Percentiles rank a stretch among this genome's conserved stretches.
These are phyloP conservation scores for Anhinga rufa DNA, from an alignment of 2,113 vertebrate genomes.

Conservation along the genomic window DNA sequence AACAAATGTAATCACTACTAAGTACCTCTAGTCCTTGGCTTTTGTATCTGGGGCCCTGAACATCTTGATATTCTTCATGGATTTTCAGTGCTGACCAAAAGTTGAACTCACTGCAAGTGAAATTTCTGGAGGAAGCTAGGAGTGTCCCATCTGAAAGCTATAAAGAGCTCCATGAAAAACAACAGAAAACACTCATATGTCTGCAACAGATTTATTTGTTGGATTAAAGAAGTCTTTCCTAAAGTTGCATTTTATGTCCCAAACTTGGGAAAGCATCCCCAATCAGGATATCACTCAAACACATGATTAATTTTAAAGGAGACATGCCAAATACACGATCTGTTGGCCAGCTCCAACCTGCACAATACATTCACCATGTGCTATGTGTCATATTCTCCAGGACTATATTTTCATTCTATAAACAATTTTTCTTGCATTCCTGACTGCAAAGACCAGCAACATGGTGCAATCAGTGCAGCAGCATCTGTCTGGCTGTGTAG, in stretches of 20 bases:
- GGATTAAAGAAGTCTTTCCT: background rate
- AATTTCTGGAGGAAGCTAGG: constrained; percentile 38
- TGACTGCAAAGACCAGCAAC: background rate
- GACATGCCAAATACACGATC: background rate
- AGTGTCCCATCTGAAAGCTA: constrained; percentile 52
- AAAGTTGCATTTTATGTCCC: background rate
- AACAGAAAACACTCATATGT: background rate
- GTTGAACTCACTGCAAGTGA: constrained; percentile 30
- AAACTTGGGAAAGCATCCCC: background rate
- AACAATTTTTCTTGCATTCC: background rate
- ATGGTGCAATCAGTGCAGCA: background rate
- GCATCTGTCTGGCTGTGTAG: background rate
- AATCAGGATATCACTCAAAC: background rate
- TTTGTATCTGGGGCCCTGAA: background rate
- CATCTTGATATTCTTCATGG: background rate
- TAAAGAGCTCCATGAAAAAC: constrained; percentile 21
- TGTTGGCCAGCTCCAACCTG: background rate
- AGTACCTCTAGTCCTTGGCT: background rate
- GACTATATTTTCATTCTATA: background rate
- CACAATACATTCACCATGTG: background rate
- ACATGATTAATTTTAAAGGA: background rate
- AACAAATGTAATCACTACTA: background rate
- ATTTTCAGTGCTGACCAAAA: constrained; percentile 21
- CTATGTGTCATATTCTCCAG: background rate
- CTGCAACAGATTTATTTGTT: constrained; percentile 48